These are phyloP conservation scores for Orcinus orca DNA, from an alignment of 2,113 vertebrate species.

Conservation along the genomic window DNA sequence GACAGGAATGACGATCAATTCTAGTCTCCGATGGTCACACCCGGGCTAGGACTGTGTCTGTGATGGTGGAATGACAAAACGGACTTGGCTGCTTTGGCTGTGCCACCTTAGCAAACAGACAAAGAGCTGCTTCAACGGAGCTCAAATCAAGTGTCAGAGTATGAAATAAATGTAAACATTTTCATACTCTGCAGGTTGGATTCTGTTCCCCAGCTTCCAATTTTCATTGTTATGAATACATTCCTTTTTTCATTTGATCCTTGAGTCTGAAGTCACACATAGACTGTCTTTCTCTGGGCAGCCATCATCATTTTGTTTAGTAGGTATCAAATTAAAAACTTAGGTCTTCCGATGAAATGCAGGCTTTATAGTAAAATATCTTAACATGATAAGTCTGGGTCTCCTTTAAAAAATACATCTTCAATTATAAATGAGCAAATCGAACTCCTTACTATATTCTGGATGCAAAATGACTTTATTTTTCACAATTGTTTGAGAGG, in stretches of 20 bases:
- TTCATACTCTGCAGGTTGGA: background rate
- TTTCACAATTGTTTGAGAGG: background rate
- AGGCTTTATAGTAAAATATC: background rate
- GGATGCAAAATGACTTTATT: background rate
- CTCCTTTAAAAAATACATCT: background rate
- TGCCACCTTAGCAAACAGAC: conserved; percentile 28
- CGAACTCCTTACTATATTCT: background rate
- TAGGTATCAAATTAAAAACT: background rate
- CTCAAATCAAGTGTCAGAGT: conserved; percentile 47
- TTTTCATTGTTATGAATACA: background rate
- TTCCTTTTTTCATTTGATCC: background rate
- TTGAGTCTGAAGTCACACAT: conserved; percentile 32
- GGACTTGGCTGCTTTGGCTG: conserved; percentile 25
- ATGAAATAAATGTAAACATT: conserved; percentile 15
- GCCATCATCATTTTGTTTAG: background rate
- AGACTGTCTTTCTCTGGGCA: background rate
- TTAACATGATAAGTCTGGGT: background rate
- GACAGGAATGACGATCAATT: background rate
- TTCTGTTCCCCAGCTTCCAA: conserved; percentile 7
- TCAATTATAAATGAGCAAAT: background rate
- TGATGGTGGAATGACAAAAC: background rate
- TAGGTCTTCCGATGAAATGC: background rate
- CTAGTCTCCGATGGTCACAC: conserved; percentile 38
- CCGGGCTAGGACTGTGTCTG: background rate
- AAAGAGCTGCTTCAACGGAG: conserved; percentile 43